These are phyloP conservation scores for Apotomis capreana DNA, from an alignment of 2,888 invertebrate species.

Conservation along the genomic window DNA sequence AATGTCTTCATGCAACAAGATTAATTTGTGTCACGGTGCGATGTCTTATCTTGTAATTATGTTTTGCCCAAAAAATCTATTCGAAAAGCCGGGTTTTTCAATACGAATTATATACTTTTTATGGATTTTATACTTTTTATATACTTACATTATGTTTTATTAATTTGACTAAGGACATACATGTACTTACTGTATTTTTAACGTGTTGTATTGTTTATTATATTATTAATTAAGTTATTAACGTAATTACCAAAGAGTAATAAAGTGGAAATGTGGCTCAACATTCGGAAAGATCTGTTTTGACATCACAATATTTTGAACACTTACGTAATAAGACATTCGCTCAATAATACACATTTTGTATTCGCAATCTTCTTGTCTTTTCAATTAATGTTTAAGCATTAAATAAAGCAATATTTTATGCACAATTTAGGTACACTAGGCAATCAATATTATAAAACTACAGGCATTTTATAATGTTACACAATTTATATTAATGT, in stretches of 20 bases:
- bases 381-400: not conserved
- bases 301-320: conserved; percentile 26
- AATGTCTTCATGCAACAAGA: too few species aligned
- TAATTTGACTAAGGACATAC: conserved; percentile 4
- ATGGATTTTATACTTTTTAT: not conserved
- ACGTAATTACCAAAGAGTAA: conserved; percentile 36
- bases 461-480: not conserved
- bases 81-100: too few species aligned
- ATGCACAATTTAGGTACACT: not conserved
- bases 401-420: not conserved
- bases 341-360: conserved; percentile 19
- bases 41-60: too few species aligned
- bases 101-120: too few species aligned
- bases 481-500: not conserved
- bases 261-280: conserved; percentile 1
- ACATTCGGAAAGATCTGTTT: conserved; percentile 9
- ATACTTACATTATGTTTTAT: not conserved
- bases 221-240: conserved; percentile 14
- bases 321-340: not conserved
- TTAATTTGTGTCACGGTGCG: too few species aligned
- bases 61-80: too few species aligned
- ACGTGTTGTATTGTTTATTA: conserved; percentile 2
- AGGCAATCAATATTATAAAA: not conserved
- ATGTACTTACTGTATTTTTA: conserved; percentile 31
- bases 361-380: not conserved